Conservation (phyloP, 2,113 vertebrate genomes). For the Eurystomus gularis region DNA sequence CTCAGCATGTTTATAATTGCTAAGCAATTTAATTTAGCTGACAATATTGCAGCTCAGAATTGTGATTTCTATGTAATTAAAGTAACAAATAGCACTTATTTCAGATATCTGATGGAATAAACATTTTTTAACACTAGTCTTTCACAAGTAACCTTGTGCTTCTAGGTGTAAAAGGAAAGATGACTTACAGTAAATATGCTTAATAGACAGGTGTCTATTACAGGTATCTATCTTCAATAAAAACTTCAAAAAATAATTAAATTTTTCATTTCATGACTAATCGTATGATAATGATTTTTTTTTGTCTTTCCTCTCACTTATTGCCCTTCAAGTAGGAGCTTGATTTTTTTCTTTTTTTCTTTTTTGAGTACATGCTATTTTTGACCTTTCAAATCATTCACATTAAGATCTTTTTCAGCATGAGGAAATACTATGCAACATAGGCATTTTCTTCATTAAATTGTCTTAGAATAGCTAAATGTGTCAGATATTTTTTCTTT, state of each 20-base stretch:
- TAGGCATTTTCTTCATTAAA: background rate
- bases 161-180: background rate
- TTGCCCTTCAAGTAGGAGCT: background rate
- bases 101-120: background rate
- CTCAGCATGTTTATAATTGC: background rate
- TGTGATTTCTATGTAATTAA: constrained; percentile 11
- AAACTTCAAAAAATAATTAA: background rate
- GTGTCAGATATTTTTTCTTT: background rate
- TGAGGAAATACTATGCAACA: background rate
- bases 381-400: background rate
- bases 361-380: background rate
- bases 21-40: constrained; percentile 26
- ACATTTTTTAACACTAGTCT: background rate
- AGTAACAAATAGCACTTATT: background rate
- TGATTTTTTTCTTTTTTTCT: background rate
- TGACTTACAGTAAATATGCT: background rate
- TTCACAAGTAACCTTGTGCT: background rate
- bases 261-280: background rate
- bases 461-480: background rate
- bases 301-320: background rate
- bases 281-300: background rate
- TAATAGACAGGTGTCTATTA: background rate
- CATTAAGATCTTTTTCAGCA: background rate
- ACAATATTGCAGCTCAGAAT: background rate
- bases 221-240: background rate